Evolutionary conservation across 2,888 invertebrate genomes (phyloP).

Genomic region (Megalurothrips usitatus): DNA sequence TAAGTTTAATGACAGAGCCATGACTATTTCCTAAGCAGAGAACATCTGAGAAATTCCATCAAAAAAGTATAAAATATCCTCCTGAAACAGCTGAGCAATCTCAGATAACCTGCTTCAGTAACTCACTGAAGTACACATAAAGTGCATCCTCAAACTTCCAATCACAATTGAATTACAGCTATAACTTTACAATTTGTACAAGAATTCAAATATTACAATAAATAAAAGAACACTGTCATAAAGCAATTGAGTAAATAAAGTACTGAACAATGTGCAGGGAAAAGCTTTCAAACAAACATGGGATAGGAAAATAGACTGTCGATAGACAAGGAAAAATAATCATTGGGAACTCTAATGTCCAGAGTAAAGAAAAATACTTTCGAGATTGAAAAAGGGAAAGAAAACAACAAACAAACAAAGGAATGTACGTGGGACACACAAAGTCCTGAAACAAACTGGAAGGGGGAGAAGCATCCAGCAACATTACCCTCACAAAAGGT

Average conservation of each 20-base stretch:
- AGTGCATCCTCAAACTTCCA: not conserved
- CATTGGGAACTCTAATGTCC: not conserved
- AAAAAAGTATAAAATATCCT: slow-evolving; percentile 15
- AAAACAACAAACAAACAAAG: not conserved
- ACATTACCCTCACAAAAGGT: not conserved
- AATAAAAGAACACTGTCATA: not conserved
- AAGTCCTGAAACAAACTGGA: not conserved
- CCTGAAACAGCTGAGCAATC: slow-evolving; percentile 31
- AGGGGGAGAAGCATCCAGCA: not conserved
- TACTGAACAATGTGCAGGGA: not conserved
- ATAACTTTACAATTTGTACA: not conserved
- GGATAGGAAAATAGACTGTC: not conserved
- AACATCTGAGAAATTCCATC: not conserved
- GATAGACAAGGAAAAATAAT: not conserved
- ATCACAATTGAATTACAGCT: not conserved
- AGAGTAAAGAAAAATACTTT: not conserved
- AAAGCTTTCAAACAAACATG: not conserved
- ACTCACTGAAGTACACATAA: not conserved
- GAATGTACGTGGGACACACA: not conserved
- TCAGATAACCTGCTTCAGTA: not conserved
- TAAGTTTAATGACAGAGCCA: not conserved
- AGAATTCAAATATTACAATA: not conserved
- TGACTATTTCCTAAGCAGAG: not conserved
- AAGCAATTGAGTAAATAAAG: no score
- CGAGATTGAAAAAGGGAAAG: not conserved